Evolutionary conservation across 2,797 vertebrate species (phyloP).

Genomic region (Pangasius larnaudii): DNA sequence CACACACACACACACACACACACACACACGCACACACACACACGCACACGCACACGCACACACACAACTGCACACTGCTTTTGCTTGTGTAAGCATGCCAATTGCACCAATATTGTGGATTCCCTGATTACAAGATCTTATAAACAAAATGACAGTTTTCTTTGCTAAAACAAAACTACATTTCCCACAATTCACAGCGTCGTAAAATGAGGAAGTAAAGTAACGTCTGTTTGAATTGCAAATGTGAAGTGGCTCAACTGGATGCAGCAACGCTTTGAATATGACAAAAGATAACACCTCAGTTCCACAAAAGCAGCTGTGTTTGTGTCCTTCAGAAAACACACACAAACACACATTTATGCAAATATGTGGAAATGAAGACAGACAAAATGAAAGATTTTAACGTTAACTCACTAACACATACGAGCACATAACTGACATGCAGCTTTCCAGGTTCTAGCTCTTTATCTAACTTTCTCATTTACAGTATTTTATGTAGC

Average conservation of each 20-base stretch:
- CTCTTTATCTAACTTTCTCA: neutral
- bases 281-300: neutral
- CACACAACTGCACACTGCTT: neutral
- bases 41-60: slow-evolving; percentile 2
- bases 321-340: neutral
- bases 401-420: too few species aligned
- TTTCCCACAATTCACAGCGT: slow-evolving; percentile 10
- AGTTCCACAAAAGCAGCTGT: slow-evolving; percentile 7
- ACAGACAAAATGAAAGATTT: too few species aligned
- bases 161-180: neutral
- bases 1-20: neutral
- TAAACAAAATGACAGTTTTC: neutral
- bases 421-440: too few species aligned
- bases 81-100: neutral
- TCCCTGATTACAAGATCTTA: neutral
- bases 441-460: neutral
- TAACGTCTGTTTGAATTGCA: neutral
- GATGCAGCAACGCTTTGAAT: neutral
- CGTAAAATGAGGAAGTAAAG: neutral
- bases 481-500: neutral
- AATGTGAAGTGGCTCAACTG: neutral
- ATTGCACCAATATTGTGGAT: neutral
- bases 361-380: neutral
- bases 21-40: slow-evolving; percentile 1
- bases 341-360: neutral